Conservation (phyloP, 2,797 vertebrate genomes). For the Falco peregrinus region DNA sequence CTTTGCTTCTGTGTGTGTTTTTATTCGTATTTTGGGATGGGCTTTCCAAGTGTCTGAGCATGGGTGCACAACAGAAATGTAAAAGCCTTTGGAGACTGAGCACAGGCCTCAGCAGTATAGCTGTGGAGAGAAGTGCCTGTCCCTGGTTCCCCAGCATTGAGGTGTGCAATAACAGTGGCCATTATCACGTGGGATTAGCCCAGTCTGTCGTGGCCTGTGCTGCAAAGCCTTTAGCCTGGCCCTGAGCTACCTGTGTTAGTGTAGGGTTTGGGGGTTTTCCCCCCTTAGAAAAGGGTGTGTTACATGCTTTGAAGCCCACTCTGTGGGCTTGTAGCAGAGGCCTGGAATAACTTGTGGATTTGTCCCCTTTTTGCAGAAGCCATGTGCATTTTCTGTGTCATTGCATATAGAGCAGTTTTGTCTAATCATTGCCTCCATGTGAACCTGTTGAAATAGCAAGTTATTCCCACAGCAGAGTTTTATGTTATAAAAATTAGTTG, state of each 20-base stretch:
- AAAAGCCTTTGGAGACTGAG: background rate
- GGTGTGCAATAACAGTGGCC: background rate
- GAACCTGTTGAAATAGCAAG: background rate
- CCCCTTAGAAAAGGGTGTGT: background rate
- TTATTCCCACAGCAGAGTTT: background rate
- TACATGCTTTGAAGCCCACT: background rate
- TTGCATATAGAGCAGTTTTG: background rate
- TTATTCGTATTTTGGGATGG: background rate
- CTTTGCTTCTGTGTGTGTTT: background rate
- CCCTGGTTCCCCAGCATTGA: background rate
- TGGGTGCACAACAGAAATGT: background rate
- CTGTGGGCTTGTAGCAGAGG: fast-evolving
- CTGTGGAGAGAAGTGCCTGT: background rate
- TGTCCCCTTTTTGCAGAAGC: background rate
- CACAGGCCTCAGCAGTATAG: background rate
- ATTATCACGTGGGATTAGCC: background rate
- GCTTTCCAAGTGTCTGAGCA: background rate
- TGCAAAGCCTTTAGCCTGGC: background rate
- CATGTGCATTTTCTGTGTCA: background rate
- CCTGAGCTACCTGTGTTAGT: background rate
- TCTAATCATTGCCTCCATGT: background rate
- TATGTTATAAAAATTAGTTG: background rate
- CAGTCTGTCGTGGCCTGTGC: background rate
- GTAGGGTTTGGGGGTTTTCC: background rate
- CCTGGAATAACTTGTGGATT: background rate